phyloP scores from a whole-genome alignment of 2,113 vertebrate species.

The Myotis davidii region DNA sequence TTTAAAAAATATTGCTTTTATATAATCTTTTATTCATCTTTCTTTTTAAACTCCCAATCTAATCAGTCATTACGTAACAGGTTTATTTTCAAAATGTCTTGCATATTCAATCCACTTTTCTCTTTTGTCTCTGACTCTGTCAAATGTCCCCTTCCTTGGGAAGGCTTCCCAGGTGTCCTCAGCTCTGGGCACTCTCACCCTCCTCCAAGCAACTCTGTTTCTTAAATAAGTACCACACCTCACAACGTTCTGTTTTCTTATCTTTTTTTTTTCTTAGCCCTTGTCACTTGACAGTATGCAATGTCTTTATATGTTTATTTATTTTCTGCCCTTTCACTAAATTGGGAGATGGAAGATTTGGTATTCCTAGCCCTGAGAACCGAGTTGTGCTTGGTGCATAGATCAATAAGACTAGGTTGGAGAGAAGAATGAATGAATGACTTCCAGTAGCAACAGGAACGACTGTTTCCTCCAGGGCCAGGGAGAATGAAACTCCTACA shows the following conservation, averaged over 20 bases:
- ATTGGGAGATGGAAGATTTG: background rate
- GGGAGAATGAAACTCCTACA: background rate
- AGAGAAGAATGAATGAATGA: background rate
- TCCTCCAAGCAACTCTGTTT: background rate
- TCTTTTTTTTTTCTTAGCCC: background rate
- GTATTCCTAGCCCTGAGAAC: background rate
- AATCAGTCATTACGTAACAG: background rate
- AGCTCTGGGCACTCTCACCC: background rate
- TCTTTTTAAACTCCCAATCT: background rate
- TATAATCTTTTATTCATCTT: constrained; percentile 23
- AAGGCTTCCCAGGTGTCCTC: background rate
- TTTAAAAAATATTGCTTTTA: constrained; percentile 43
- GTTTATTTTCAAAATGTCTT: constrained; percentile 44
- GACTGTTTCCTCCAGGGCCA: background rate
- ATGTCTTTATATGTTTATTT: background rate
- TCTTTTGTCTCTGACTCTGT: constrained; percentile 15
- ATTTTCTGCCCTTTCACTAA: background rate
- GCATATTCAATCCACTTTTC: background rate
- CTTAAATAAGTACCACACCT: background rate
- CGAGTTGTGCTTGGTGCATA: background rate
- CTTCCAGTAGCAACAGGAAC: background rate
- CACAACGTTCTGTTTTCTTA: background rate
- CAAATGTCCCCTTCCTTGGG: background rate
- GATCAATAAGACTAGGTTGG: background rate
- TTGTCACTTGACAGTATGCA: background rate